Conservation (phyloP, 1,140 invertebrate species). For the Gonatopus flavifemur region DNA sequence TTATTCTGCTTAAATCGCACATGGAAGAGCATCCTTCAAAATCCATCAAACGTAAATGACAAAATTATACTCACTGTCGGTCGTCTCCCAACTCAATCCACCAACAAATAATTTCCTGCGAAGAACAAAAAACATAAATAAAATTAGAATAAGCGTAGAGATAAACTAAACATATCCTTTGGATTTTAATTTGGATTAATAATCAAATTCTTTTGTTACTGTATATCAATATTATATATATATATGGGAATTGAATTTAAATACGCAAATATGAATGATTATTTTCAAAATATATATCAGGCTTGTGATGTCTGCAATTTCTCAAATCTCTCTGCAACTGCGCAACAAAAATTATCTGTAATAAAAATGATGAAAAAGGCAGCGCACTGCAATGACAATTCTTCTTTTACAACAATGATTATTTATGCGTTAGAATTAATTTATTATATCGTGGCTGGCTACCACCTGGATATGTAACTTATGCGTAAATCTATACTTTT, state of each 20-base stretch:
- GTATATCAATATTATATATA: too few relatives aligned
- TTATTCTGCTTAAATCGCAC: too few relatives aligned
- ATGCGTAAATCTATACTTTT: conserved; percentile 1
- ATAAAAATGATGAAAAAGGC: conserved; percentile 24
- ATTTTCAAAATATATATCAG: conserved; percentile 18
- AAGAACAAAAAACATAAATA: conserved; percentile 57
- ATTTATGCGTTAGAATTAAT: conserved; percentile 14
- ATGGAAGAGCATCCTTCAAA: too few relatives aligned
- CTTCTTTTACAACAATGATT: conserved; percentile 21
- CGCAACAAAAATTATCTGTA: conserved; percentile 33
- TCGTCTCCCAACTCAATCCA: conserved; percentile 95
- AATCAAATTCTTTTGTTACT: conserved; percentile 15
- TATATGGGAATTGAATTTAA: conserved; percentile 4
- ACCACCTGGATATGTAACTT: conserved; percentile 22
- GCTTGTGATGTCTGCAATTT: conserved; percentile 28
- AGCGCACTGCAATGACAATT: conserved; percentile 8
- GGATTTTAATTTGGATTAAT: too few relatives aligned
- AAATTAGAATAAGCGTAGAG: conserved; percentile 26
- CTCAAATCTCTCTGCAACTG: conserved; percentile 32
- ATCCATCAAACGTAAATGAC: conserved; percentile 10
- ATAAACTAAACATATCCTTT: conserved; percentile 18
- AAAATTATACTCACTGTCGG: conserved; percentile 82
- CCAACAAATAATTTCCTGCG: conserved; percentile 97
- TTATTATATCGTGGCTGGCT: conserved; percentile 15
- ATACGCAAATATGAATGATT: conserved; percentile 6